phyloP scores from a whole-genome alignment of 2,797 vertebrate genomes.

The Malurus splendens region DNA sequence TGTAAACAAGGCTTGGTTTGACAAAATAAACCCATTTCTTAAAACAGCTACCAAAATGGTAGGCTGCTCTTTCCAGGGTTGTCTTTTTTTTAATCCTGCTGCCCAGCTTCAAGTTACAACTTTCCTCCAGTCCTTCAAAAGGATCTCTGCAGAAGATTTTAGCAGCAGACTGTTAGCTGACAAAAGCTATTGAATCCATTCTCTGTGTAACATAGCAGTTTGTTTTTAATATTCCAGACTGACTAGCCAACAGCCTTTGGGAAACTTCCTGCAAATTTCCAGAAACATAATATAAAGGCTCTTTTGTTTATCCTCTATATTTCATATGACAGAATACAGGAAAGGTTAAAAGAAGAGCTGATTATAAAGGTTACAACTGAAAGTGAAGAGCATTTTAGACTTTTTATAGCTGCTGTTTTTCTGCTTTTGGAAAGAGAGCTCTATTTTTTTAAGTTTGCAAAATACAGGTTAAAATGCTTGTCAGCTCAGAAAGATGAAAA shows the following conservation, averaged over 20 bases:
- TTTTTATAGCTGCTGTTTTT: neutral
- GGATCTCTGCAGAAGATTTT: neutral
- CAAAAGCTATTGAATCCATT: neutral
- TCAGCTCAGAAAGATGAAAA: neutral
- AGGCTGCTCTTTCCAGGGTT: neutral
- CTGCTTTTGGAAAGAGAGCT: neutral
- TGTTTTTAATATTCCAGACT: neutral
- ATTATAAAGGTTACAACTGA: neutral
- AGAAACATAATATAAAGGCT: slow-evolving; percentile 25
- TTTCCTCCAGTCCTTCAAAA: neutral
- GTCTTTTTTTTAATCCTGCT: neutral
- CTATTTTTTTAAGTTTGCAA: neutral
- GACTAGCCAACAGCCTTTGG: slow-evolving; percentile 3
- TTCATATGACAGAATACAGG: neutral
- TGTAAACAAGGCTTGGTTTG: neutral
- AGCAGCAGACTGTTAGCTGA: neutral
- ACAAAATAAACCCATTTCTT: neutral
- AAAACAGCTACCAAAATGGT: neutral
- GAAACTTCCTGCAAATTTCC: neutral
- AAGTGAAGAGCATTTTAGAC: neutral
- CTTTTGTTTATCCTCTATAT: neutral
- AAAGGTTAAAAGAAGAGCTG: neutral
- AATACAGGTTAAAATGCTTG: neutral
- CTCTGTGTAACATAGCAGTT: neutral
- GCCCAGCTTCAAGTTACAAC: neutral